Evolutionary conservation across 2,113 vertebrate species (phyloP), one percentile per base, ranked within the genome.

Genomic region (Cyprinodon tularosa): DNA sequence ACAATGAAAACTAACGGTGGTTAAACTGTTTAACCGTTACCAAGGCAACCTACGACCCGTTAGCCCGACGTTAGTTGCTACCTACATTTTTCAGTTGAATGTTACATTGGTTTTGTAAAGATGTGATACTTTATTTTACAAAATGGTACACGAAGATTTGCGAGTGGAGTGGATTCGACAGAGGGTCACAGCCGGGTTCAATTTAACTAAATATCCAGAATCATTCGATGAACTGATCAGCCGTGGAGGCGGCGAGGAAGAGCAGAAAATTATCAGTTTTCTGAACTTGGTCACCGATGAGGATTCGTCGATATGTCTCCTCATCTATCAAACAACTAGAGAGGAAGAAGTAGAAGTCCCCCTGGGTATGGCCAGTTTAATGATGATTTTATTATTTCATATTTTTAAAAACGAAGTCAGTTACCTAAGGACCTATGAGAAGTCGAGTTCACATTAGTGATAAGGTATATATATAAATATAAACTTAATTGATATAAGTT

Each of bases 111-210:
- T 1, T 4, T 12, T 2, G 11, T 17, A 7, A 62, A 0, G 59
- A 47, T 71, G 13, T 15, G 29, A 29, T 47, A 47, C n/a, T 47
- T 48, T 22, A 37, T 37, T 62, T 13, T 2, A 17, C 42, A 63
- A 64, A 42, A 72, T 67, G 70, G 44, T 50, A 1, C 64, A 72
- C 38, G n/a, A 92, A 66, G 98, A 99, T 79, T 86, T 95, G 66
- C 93, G 97, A 36, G 78, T 97, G 84, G 93, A 89, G 81, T 98
- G 97, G 97, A 83, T 97, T 47, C 90, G 94, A 74, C 91, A 95
- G 72, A 90, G 91, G 0, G 90, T 94, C 0, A 94, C 88, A 29
- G 45, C 74, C 0, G 83, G 85, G 3, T 93, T 98, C 47, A 68
- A 78, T 61, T 71, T 97, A 42, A 44, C 14, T 0, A 90, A 95